Conservation (phyloP, 2,888 invertebrate species). For the Lochmaea crataegi region DNA sequence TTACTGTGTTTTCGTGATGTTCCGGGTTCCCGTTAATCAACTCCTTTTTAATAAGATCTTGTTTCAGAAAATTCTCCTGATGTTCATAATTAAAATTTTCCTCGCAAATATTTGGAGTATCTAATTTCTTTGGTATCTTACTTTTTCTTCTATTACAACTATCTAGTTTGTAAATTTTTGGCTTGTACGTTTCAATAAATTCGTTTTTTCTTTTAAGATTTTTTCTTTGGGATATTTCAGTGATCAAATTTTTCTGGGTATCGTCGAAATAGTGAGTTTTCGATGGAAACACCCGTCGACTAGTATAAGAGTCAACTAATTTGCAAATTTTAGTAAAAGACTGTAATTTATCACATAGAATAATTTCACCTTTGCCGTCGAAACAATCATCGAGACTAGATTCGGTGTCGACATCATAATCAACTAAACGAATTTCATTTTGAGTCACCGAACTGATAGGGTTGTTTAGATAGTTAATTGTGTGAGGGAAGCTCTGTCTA, state of each 20-base stretch:
- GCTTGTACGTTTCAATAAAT: slow-evolving; percentile 46
- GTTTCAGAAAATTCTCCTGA: not conserved
- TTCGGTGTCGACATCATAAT: slow-evolving; percentile 56
- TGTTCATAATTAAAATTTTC: slow-evolving; percentile 17
- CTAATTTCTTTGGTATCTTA: slow-evolving; percentile 62
- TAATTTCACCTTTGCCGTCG: slow-evolving; percentile 39
- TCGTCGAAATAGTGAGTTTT: slow-evolving; percentile 55
- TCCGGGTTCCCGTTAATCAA: slow-evolving; percentile 16
- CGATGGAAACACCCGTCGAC: slow-evolving; percentile 34
- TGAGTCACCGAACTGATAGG: slow-evolving; percentile 13
- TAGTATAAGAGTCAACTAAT: slow-evolving; percentile 43
- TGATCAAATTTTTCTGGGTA: slow-evolving; percentile 57
- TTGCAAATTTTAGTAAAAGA: slow-evolving; percentile 43
- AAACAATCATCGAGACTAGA: slow-evolving; percentile 51
- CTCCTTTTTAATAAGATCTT: slow-evolving; percentile 9
- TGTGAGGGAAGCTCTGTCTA: slow-evolving; percentile 42
- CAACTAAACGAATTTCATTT: slow-evolving; percentile 54
- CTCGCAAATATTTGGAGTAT: slow-evolving; percentile 35
- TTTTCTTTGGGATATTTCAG: slow-evolving; percentile 60
- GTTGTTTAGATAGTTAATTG: slow-evolving; percentile 38
- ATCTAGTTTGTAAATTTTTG: slow-evolving; percentile 59
- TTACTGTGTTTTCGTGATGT: slow-evolving; percentile 6
- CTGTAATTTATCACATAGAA: slow-evolving; percentile 43
- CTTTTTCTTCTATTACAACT: slow-evolving; percentile 61
- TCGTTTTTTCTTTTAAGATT: slow-evolving; percentile 57